Evolutionary conservation across 2,797 vertebrate species (phyloP), one percentile per base, ranked within the genome.

Genomic region (Intellagama lesueurii): DNA sequence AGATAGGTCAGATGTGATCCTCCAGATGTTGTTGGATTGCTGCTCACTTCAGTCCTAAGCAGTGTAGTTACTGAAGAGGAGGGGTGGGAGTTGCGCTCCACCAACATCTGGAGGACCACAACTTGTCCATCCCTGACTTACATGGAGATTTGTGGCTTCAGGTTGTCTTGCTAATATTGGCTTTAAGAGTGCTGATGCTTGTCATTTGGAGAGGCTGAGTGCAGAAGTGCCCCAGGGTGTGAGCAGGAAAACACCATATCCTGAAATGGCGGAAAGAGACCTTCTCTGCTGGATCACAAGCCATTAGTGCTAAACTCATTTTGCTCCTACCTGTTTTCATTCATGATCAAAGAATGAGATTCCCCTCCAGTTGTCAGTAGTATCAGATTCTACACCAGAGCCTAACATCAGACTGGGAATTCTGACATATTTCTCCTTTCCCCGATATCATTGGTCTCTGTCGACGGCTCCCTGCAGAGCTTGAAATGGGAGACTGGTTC

Each of bases 381-480:
- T 40, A 1, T n/a, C 40, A 66, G 40, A 49, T 89, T 86, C 24
- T 40, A 30, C 79, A 52, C 24, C 70, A 56, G n/a, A 86, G 56
- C 32, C 22, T 90, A 26, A 69, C 76, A n/a, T 40, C n/a, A 44
- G 40, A 17, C 68, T 85, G 35, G 88, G 49, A 89, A 49, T 49
- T 52, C 35, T 89, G 30, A 72, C 72, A n/a, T 28, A 35, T 8
- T 89, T 80, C 76, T 80, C n/a, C 70, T 76, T 66, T 28, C 64
- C 52, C n/a, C 24, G 52, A 19, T 35, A 14, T 11, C 79, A 52
- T 19, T n/a, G 80, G 40, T 24, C 26, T 86, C 8, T 28, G 30
- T 70, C 64, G 30, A 1, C 24, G 77, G 66, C 66, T 30, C 49
- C 75, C 75, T 73, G 40, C 75, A 52, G 76, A 87, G 52, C 16